Conservation (phyloP, 2,888 invertebrate species). For the Spodoptera littoralis region DNA sequence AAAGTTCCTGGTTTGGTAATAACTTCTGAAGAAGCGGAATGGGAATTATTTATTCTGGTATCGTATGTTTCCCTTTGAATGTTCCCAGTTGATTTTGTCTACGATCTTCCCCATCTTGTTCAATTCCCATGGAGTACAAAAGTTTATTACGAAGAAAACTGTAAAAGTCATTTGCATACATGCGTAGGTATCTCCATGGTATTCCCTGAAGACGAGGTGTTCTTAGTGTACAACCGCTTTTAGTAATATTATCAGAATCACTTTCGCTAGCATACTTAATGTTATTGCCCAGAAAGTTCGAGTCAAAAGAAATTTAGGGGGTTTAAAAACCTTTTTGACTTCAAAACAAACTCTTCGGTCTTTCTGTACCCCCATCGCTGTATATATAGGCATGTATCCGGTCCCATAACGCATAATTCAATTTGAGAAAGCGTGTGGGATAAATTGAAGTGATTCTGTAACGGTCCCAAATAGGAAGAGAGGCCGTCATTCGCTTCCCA, state of each 20-base stretch:
- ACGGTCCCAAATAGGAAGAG: neutral
- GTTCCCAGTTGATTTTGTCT: conserved; percentile 20
- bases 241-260: too few species aligned
- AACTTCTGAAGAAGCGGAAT: conserved; percentile 55
- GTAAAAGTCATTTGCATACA: conserved; percentile 18
- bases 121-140: conserved; percentile 9
- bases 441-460: conserved; percentile 5
- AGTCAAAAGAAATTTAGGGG: too few species aligned
- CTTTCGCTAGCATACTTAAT: too few species aligned
- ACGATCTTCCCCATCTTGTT: conserved; percentile 21
- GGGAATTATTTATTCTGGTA: conserved; percentile 42
- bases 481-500: conserved; percentile 1
- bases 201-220: too few species aligned
- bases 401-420: conserved; percentile 11
- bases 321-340: too few species aligned
- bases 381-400: neutral
- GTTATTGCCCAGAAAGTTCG: too few species aligned
- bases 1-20: conserved; percentile 57
- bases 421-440: conserved; percentile 6
- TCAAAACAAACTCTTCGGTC: too few species aligned
- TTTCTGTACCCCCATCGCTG: too few species aligned
- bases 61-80: conserved; percentile 33
- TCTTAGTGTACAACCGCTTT: too few species aligned
- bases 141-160: neutral
- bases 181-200: too few species aligned